Evolutionary conservation across 2,113 vertebrate species (phyloP).

Genomic region (Engystomops pustulosus): DNA sequence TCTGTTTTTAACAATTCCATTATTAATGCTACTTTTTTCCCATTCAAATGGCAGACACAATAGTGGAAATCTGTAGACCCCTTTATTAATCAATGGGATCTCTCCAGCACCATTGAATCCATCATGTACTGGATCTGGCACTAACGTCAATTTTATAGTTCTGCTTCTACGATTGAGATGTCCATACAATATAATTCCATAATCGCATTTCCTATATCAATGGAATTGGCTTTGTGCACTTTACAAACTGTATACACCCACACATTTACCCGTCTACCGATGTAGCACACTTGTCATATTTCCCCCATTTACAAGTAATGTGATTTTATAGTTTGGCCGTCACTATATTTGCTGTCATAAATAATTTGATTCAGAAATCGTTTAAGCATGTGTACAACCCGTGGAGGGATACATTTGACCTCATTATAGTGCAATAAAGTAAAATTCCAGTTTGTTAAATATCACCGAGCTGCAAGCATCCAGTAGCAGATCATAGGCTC

Average conservation of each 20-base stretch:
- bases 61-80: too few relatives aligned
- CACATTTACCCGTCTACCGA: background rate
- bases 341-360: slow-evolving; percentile 97
- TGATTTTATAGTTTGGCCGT: slow-evolving; percentile 87
- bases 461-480: slow-evolving; percentile 91
- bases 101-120: too few relatives aligned
- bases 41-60: too few relatives aligned
- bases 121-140: too few relatives aligned
- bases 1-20: too few relatives aligned
- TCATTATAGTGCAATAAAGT: slow-evolving; percentile 99
- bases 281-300: slow-evolving; percentile 64
- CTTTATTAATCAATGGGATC: too few relatives aligned
- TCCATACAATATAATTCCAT: too few relatives aligned
- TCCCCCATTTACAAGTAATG: slow-evolving; percentile 83
- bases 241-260: background rate
- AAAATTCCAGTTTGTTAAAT: slow-evolving; percentile 99
- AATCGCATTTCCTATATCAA: too few relatives aligned
- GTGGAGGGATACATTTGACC: slow-evolving; percentile 98
- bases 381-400: slow-evolving; percentile 95
- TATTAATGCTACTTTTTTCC: too few relatives aligned
- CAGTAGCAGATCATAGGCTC: slow-evolving; percentile 90
- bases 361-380: slow-evolving; percentile 92
- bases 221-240: too few relatives aligned
- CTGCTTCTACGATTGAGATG: too few relatives aligned
- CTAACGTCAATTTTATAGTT: too few relatives aligned